Evolutionary conservation across 2,888 invertebrate species (phyloP).

Genomic region (Panorpa germanica): DNA sequence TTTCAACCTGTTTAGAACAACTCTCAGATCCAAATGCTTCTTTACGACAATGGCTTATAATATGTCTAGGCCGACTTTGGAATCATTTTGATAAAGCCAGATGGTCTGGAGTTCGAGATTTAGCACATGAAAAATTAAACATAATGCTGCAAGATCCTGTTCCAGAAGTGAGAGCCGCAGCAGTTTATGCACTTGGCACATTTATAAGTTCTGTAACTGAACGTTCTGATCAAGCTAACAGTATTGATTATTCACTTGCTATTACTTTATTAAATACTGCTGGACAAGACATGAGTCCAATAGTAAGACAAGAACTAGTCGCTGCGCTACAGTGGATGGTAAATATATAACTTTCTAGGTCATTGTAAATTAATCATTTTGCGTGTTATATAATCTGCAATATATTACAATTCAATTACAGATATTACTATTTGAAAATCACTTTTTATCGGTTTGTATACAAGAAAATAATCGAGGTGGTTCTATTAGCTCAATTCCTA

Average conservation of each 20-base stretch:
- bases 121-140: constrained; percentile 90
- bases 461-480: constrained; percentile 28
- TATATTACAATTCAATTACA: constrained; percentile 59
- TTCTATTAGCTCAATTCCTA: too few species aligned
- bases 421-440: constrained; percentile 70
- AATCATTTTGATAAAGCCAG: constrained; percentile 70
- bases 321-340: constrained; percentile 77
- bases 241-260: constrained; percentile 83
- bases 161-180: constrained; percentile 86
- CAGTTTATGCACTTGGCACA: constrained; percentile 87
- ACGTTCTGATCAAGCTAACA: constrained; percentile 83
- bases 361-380: too few species aligned
- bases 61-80: constrained; percentile 85
- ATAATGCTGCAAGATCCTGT: constrained; percentile 57
- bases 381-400: constrained; percentile 39
- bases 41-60: constrained; percentile 74
- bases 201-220: constrained; percentile 72
- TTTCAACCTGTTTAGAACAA: constrained; percentile 84
- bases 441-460: constrained; percentile 61
- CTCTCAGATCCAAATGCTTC: constrained; percentile 47
- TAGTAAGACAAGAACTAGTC: constrained; percentile 75
- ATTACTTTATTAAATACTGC: constrained; percentile 66
- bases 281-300: constrained; percentile 65
- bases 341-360: too few species aligned
- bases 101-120: constrained; percentile 91